Conservation (phyloP, 2,888 invertebrate genomes). For the Entomobrya multifasciata region DNA sequence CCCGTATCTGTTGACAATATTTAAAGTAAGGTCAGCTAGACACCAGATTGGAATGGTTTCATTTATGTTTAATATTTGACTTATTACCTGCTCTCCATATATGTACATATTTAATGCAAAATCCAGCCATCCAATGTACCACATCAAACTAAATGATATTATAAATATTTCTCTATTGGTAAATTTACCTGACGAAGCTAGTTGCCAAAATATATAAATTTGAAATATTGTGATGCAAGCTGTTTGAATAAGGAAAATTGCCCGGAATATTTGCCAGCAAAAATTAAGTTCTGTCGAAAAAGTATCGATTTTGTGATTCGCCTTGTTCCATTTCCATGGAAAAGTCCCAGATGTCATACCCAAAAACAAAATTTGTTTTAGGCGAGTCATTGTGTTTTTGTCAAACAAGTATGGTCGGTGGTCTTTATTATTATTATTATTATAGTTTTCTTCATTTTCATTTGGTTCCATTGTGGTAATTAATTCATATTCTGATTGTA, state of each 20-base stretch:
- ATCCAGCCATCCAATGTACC: conserved; percentile 51
- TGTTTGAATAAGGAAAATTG: conserved; percentile 50
- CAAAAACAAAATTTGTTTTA: conserved; percentile 49
- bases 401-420: conserved; percentile 39
- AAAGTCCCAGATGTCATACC: conserved; percentile 42
- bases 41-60: neutral
- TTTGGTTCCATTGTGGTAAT: too few relatives aligned
- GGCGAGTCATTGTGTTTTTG: conserved; percentile 43
- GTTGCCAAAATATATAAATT: conserved; percentile 38
- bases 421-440: too few relatives aligned
- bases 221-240: conserved; percentile 35
- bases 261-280: conserved; percentile 47
- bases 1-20: conserved; percentile 19
- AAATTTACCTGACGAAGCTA: neutral
- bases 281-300: too few relatives aligned
- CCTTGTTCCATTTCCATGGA: conserved; percentile 63
- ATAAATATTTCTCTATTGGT: conserved; percentile 60
- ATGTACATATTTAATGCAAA: conserved; percentile 52
- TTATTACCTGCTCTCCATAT: conserved; percentile 52
- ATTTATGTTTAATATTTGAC: neutral
- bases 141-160: neutral
- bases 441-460: too few relatives aligned
- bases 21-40: neutral
- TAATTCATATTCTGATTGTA: too few relatives aligned
- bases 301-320: too few relatives aligned